phyloP scores from a whole-genome alignment of 2,113 vertebrate species.

The Gasterosteus nipponicus region DNA sequence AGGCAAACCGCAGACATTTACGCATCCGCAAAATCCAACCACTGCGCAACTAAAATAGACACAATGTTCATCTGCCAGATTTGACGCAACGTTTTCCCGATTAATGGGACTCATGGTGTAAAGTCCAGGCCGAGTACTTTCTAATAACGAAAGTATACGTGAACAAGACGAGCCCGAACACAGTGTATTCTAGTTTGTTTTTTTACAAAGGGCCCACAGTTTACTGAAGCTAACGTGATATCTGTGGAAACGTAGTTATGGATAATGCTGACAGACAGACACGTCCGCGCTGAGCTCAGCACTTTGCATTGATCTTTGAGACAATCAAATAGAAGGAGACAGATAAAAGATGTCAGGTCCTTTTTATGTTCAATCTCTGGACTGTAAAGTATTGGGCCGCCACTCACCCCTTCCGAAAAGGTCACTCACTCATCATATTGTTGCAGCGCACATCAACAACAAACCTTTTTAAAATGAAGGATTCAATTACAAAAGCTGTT shows the following conservation, averaged over 20 bases:
- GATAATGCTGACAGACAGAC: slow-evolving; percentile 53
- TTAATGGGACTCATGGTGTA: slow-evolving; percentile 58
- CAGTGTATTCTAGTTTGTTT: background rate
- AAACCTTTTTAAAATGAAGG: background rate
- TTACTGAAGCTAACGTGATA: background rate
- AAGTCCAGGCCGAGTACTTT: slow-evolving; percentile 57
- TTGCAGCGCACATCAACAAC: background rate
- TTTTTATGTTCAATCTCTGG: slow-evolving; percentile 62
- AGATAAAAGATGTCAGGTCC: slow-evolving; percentile 55
- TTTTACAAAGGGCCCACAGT: slow-evolving; percentile 10
- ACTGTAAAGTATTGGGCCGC: slow-evolving; percentile 52
- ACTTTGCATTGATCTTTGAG: slow-evolving; percentile 71
- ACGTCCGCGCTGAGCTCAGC: slow-evolving; percentile 51
- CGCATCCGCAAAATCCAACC: slow-evolving; percentile 48
- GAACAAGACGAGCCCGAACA: slow-evolving; percentile 20
- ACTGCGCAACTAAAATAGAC: slow-evolving; percentile 10
- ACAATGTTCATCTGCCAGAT: slow-evolving; percentile 27
- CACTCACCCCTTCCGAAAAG: slow-evolving; percentile 36
- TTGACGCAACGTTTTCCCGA: slow-evolving; percentile 54
- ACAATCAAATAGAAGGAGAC: slow-evolving; percentile 58
- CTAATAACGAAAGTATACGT: slow-evolving; percentile 63
- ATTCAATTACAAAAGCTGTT: background rate
- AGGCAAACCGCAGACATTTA: slow-evolving; percentile 66
- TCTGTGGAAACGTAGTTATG: slow-evolving; percentile 41
- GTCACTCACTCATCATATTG: slow-evolving; percentile 36